Conservation (phyloP, 2,888 invertebrate genomes). For the Xestia ashworthii region DNA sequence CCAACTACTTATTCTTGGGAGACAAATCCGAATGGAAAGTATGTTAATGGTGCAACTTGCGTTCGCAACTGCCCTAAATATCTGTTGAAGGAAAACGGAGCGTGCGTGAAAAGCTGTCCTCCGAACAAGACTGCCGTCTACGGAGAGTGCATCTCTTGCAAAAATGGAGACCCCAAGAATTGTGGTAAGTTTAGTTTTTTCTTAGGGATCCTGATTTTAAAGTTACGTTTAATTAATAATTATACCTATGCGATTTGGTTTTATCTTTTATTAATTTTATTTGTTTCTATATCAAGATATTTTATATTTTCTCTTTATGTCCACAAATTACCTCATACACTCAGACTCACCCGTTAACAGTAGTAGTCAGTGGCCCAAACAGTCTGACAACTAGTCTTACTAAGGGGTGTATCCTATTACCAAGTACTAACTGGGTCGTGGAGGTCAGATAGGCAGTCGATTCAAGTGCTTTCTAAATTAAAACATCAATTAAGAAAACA, state of each 20-base stretch:
- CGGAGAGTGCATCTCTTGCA: conserved; percentile 98
- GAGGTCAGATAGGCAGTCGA: no score
- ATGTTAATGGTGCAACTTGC: conserved; percentile 98
- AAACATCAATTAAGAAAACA: no score
- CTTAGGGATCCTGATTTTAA: conserved; percentile 86
- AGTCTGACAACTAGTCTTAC: no score
- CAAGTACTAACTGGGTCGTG: no score
- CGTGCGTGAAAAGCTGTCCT: conserved; percentile 98
- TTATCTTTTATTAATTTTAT: background rate
- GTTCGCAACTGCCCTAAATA: conserved; percentile 98
- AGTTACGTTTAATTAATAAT: conserved; percentile 66
- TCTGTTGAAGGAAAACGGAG: conserved; percentile 97
- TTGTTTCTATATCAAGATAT: conserved; percentile 31
- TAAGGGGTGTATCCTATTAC: no score
- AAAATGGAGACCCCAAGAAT: conserved; percentile 92
- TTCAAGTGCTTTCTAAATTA: no score
- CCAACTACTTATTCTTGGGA: conserved; percentile 97
- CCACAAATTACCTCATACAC: conserved; percentile 27
- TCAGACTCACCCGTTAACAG: conserved; percentile 72
- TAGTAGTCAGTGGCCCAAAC: no score
- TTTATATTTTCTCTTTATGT: conserved; percentile 22
- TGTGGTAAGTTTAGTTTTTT: conserved; percentile 89
- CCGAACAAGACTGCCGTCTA: conserved; percentile 96
- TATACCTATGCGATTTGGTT: conserved; percentile 60
- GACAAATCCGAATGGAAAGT: conserved; percentile 97